A percentile compares a stretch with the other conserved stretches of the same genome.
These are phyloP conservation scores for Drepana falcataria DNA, from an alignment of 2,888 invertebrate species.

Conservation along the genomic window DNA sequence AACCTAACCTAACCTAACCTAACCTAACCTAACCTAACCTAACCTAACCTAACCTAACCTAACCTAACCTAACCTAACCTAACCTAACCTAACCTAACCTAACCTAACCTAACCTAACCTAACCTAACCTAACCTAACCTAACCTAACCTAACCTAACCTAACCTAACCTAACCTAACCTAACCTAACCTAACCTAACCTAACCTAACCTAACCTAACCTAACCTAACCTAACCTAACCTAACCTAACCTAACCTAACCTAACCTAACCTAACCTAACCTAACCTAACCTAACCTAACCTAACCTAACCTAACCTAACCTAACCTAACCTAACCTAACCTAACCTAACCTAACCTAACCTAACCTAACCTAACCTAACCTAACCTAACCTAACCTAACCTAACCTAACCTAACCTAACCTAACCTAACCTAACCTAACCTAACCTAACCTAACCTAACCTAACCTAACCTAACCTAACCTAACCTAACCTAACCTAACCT, in stretches of 20 bases:
- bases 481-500: too few species aligned
- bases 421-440: conserved; percentile 21
- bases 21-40: conserved; percentile 6
- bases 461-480: too few species aligned
- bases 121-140: conserved; percentile 12
- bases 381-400: conserved; percentile 18
- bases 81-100: conserved; percentile 12
- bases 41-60: conserved; percentile 3
- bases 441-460: conserved; percentile 19
- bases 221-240: conserved; percentile 19
- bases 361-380: conserved; percentile 17
- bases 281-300: conserved; percentile 16
- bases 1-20: conserved; percentile 14
- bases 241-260: conserved; percentile 19
- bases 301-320: conserved; percentile 17
- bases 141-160: conserved; percentile 19
- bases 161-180: conserved; percentile 17
- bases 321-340: conserved; percentile 15
- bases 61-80: conserved; percentile 9
- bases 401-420: conserved; percentile 22
- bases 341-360: conserved; percentile 15
- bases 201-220: conserved; percentile 16
- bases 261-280: conserved; percentile 18
- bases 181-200: conserved; percentile 18
- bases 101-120: conserved; percentile 13